Conservation (phyloP, 2,797 vertebrate genomes). For the Clamator glandarius region DNA sequence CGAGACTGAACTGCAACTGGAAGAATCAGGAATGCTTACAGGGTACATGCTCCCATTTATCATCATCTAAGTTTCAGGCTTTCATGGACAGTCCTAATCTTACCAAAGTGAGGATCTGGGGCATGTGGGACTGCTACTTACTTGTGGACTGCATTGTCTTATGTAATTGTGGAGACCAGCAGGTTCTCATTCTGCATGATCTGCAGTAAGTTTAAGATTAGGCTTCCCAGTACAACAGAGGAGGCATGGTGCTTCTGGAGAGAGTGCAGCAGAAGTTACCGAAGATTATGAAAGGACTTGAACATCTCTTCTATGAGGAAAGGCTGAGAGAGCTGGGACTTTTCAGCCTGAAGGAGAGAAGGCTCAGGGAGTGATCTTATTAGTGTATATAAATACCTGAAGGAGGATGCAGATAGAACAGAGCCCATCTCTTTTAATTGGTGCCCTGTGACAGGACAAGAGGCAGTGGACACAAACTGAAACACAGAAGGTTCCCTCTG, state of each 20-base stretch:
- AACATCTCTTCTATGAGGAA: background rate
- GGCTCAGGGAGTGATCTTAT: fast-evolving
- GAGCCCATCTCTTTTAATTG: background rate
- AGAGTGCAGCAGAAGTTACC: background rate
- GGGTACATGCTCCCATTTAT: background rate
- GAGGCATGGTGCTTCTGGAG: background rate
- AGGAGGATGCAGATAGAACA: background rate
- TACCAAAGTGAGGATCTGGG: background rate
- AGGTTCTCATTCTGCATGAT: background rate
- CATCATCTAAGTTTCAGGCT: background rate
- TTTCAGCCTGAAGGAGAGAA: background rate
- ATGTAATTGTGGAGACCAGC: background rate
- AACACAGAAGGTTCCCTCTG: background rate
- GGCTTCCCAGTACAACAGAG: background rate
- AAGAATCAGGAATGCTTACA: background rate
- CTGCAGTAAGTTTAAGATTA: background rate
- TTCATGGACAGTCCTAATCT: background rate
- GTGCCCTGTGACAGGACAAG: background rate
- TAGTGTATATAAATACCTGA: background rate
- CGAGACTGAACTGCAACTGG: background rate
- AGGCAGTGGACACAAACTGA: background rate
- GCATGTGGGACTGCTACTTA: background rate
- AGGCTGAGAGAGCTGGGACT: background rate
- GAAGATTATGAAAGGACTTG: background rate
- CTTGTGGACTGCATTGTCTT: background rate